Percentiles rank a stretch among this genome's conserved stretches.
Conservation (phyloP, 2,797 vertebrate genomes). For the Chrysocyon brachyurus region DNA sequence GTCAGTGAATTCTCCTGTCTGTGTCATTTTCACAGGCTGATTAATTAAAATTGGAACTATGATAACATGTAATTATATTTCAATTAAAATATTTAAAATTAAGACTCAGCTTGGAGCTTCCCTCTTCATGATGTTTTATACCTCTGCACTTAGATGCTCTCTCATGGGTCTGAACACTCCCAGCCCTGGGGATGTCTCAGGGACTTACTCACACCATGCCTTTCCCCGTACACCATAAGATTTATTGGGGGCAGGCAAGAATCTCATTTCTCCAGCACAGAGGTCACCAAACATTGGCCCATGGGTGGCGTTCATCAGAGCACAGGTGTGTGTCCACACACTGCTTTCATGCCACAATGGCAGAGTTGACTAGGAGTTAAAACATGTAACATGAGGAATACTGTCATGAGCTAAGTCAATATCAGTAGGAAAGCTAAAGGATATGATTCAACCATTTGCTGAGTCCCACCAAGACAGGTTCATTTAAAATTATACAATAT, state of each 20-base stretch:
- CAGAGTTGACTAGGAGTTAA: background rate
- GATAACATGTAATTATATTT: background rate
- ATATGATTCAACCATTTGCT: rapidly evolving
- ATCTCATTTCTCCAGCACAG: background rate
- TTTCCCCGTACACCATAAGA: background rate
- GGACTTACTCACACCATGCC: rapidly evolving
- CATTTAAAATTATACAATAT: background rate
- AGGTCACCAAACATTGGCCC: background rate
- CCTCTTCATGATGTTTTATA: background rate
- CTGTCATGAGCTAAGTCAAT: background rate
- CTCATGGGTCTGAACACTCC: rapidly evolving
- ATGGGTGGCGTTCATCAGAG: rapidly evolving
- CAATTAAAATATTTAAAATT: background rate
- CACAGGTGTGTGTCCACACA: rapidly evolving
- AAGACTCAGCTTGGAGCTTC: background rate
- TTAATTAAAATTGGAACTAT: background rate
- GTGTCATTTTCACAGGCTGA: too few relatives aligned
- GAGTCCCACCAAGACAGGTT: background rate
- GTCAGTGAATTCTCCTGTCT: background rate
- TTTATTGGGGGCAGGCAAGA: background rate
- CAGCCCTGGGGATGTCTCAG: background rate
- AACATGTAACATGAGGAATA: rapidly evolving
- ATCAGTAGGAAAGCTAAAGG: background rate
- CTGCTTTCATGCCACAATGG: rapidly evolving
- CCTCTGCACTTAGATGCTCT: rapidly evolving